Evolutionary conservation across 2,113 vertebrate species (phyloP), one percentile per base, ranked within the genome.

Genomic region (Glaucomys volans): DNA sequence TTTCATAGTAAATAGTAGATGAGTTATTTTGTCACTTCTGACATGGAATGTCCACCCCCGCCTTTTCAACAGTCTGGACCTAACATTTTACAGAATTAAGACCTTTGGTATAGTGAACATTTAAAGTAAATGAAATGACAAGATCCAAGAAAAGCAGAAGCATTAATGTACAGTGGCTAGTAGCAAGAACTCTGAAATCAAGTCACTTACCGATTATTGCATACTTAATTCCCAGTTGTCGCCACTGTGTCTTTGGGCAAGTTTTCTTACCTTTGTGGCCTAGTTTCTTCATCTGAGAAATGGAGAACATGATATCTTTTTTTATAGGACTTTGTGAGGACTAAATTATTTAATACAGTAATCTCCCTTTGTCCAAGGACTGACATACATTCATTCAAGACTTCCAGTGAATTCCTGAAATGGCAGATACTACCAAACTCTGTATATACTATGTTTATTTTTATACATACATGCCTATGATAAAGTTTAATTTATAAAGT

Each of bases 41-140:
- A 50, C 17, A 22, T 50, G 4, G n/a, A 79, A n/a, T 81, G 20
- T 0, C 13, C 8, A 3, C 62, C 5, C 16, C 44, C 8, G 18
- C 8, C 24, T 77, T 83, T 44, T 44, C 22, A 57, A 9, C 64
- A 54, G 2, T 76, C 32, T 62, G n/a, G 74, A 7, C 26, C 64
- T 66, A 62, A 66, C 28, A 42, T 67, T 79, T 1, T 94, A 22
- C 18, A 83, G 35, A 80, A 74, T 40, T 71, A 44, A 91, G 24
- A 35, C 42, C 20, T 87, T 22, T 77, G 32, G 8, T 24, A 67
- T 79, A 54, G 37, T 77, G 52, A 67, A 42, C 30, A 72, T 57
- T 74, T 69, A 64, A 96, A 47, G 26, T 75, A 91, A 66, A 69
- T 81, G 54, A 87, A 87, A 84, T 87, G 77, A 10, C 12, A 81